phyloP scores from a whole-genome alignment of 1,140 invertebrate species.

The Drosophila insularis region DNA sequence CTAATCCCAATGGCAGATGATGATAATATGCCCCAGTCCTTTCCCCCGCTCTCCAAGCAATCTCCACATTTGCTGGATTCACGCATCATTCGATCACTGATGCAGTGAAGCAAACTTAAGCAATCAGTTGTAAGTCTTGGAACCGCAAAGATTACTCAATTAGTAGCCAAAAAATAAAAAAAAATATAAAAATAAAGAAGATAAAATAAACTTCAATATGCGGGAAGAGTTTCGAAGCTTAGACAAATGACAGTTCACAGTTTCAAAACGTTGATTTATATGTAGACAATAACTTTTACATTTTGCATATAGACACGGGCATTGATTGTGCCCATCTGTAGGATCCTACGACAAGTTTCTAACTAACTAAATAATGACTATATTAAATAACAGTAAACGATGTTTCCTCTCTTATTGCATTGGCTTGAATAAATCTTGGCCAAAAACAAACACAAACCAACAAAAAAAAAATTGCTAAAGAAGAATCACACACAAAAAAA shows the following conservation, averaged over 20 bases:
- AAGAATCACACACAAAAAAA: conserved; percentile 16
- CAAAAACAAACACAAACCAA: conserved; percentile 29
- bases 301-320: background rate
- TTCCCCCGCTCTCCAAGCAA: background rate
- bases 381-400: conserved; percentile 65
- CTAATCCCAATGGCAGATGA: conserved; percentile 10
- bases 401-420: conserved; percentile 38
- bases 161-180: background rate
- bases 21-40: background rate
- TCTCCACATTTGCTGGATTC: conserved; percentile 35
- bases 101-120: conserved; percentile 46
- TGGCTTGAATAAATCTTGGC: conserved; percentile 48
- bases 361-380: conserved; percentile 58
- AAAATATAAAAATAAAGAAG: background rate
- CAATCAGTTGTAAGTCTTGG: conserved; percentile 10
- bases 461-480: conserved; percentile 13
- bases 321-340: background rate
- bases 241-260: conserved; percentile 10
- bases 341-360: conserved; percentile 49
- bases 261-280: conserved; percentile 6
- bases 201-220: background rate
- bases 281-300: conserved; percentile 4
- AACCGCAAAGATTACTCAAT: conserved; percentile 12
- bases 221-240: background rate
- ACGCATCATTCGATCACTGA: conserved; percentile 57